Conservation (phyloP, 2,888 invertebrate species). For the Neocrepidodera transversa region DNA sequence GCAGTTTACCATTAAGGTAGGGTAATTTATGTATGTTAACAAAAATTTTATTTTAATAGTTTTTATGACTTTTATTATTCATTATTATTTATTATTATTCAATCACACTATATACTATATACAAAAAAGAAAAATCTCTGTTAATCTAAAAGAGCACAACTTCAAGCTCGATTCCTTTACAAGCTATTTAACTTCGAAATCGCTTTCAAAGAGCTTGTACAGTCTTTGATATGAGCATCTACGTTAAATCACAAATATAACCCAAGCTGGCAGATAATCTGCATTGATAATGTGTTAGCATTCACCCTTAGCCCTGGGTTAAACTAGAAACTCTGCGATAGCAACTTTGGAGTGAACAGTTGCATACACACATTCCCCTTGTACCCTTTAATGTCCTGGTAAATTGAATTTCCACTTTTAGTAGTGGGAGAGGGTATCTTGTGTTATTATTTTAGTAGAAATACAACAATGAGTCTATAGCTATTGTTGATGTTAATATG, state of each 20-base stretch:
- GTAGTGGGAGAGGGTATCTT: too few species aligned
- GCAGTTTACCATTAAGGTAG: too few species aligned
- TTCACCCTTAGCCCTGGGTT: conserved; percentile 9
- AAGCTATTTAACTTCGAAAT: background rate
- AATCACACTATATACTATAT: too few species aligned
- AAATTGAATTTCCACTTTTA: conserved; percentile 5
- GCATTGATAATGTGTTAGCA: conserved; percentile 12
- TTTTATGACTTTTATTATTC: too few species aligned
- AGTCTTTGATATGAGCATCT: conserved; percentile 7
- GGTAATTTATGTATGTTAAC: too few species aligned
- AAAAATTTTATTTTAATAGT: too few species aligned
- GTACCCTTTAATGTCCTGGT: conserved; percentile 3
- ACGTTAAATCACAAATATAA: conserved; percentile 10
- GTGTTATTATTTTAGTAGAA: too few species aligned
- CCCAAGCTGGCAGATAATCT: conserved; percentile 4
- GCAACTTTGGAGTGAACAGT: conserved; percentile 5
- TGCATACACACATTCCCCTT: background rate
- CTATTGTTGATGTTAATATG: too few species aligned
- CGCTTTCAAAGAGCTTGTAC: background rate
- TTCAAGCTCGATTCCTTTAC: background rate
- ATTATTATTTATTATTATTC: too few species aligned
- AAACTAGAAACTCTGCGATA: conserved; percentile 7
- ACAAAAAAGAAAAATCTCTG: too few species aligned
- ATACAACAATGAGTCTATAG: too few species aligned
- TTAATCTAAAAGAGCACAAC: too few species aligned